Evolutionary conservation across 2,888 invertebrate species (phyloP).

Genomic region (Drosophila koepferae): DNA sequence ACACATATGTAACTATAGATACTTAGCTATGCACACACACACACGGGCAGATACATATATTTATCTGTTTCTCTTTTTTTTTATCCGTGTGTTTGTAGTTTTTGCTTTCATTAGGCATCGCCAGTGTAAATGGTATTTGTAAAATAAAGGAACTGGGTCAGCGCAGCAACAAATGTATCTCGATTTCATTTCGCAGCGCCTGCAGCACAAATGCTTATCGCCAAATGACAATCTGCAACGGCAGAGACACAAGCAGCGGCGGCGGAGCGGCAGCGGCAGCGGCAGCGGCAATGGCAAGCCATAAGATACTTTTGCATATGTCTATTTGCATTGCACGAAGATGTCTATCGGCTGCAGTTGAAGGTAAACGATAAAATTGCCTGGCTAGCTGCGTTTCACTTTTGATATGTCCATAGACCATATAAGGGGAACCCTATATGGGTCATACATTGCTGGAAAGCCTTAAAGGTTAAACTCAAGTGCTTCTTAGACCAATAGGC

Average conservation of each 20-base stretch:
- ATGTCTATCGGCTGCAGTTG: slow-evolving; percentile 72
- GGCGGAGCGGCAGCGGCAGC: neutral
- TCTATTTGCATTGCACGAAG: slow-evolving; percentile 57
- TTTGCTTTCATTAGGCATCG: slow-evolving; percentile 68
- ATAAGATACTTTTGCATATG: slow-evolving; percentile 60
- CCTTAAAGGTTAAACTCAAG: slow-evolving; percentile 54
- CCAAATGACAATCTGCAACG: slow-evolving; percentile 67
- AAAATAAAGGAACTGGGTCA: slow-evolving; percentile 72
- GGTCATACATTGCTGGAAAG: slow-evolving; percentile 54
- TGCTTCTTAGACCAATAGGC: slow-evolving; percentile 17
- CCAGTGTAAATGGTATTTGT: slow-evolving; percentile 22
- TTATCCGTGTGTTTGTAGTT: slow-evolving; percentile 43
- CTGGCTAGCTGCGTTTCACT: slow-evolving; percentile 56
- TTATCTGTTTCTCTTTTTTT: slow-evolving; percentile 10
- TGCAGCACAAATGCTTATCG: slow-evolving; percentile 61
- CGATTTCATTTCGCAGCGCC: slow-evolving; percentile 72
- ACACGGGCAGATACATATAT: neutral
- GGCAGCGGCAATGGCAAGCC: slow-evolving; percentile 14
- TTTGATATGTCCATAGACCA: slow-evolving; percentile 56
- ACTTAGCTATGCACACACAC: neutral
- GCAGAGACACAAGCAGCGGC: neutral
- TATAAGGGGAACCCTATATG: slow-evolving; percentile 29
- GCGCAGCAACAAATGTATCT: slow-evolving; percentile 73
- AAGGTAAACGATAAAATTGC: slow-evolving; percentile 61
- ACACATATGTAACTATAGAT: neutral